Evolutionary conservation across 2,113 vertebrate genomes (phyloP).

Genomic region (Boleophthalmus pectinirostris): DNA sequence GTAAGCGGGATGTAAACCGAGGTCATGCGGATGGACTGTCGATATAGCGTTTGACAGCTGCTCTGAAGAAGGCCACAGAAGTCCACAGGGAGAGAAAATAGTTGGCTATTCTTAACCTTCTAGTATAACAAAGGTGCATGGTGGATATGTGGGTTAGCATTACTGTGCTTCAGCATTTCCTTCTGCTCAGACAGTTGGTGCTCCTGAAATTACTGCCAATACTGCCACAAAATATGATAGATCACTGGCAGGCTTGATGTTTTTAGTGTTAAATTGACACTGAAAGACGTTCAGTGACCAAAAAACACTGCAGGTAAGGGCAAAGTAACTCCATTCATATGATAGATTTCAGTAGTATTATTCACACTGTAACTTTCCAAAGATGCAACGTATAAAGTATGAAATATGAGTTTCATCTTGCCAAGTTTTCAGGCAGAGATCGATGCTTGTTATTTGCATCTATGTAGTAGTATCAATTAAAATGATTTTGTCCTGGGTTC

Average conservation of each 20-base stretch:
- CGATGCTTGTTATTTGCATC: too few relatives aligned
- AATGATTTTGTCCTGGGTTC: too few relatives aligned
- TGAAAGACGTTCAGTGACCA: neutral
- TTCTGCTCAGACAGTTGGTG: neutral
- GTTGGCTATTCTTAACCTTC: constrained; percentile 59
- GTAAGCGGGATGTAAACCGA: neutral
- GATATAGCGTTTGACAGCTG: constrained; percentile 54
- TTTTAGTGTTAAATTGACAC: neutral
- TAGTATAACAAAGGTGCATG: constrained; percentile 62
- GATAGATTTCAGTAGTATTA: neutral
- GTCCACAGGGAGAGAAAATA: constrained; percentile 47
- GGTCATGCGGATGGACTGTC: constrained; percentile 18
- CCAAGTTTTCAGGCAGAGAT: too few relatives aligned
- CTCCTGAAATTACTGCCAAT: neutral
- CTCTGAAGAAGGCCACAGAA: constrained; percentile 38
- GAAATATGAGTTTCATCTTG: too few relatives aligned
- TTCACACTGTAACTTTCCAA: too few relatives aligned
- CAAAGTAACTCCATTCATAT: neutral
- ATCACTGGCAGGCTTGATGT: neutral
- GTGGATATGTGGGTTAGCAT: constrained; percentile 30
- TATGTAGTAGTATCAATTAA: too few relatives aligned
- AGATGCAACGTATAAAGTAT: too few relatives aligned
- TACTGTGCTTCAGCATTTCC: constrained; percentile 43
- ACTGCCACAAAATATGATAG: neutral
- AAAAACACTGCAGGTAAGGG: neutral